Evolutionary conservation across 2,113 vertebrate genomes (phyloP).

Genomic region (Solenodon paradoxus): DNA sequence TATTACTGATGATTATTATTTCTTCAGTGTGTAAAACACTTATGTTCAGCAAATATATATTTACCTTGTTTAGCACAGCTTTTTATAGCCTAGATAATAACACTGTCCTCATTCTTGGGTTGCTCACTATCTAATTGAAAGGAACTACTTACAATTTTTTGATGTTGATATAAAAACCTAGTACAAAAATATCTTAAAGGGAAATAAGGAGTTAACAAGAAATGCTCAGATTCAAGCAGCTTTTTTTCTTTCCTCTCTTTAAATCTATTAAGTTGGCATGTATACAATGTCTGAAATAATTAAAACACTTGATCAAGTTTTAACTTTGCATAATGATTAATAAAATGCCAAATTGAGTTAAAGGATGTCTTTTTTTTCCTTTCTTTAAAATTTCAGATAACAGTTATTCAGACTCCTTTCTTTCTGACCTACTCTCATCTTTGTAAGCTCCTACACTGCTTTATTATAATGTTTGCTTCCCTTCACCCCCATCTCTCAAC

Average conservation of each 20-base stretch:
- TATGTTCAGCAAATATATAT: neutral
- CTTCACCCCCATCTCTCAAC: neutral
- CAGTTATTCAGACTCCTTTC: neutral
- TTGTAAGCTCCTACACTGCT: neutral
- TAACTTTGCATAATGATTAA: neutral
- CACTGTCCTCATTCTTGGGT: neutral
- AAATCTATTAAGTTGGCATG: neutral
- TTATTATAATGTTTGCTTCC: neutral
- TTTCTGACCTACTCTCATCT: neutral
- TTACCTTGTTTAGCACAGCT: neutral
- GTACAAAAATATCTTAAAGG: neutral
- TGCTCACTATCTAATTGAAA: neutral
- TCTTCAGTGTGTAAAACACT: neutral
- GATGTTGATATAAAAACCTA: neutral
- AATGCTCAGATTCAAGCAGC: neutral
- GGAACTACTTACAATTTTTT: neutral
- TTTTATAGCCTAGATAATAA: neutral
- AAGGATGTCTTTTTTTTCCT: neutral
- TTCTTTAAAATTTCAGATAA: neutral
- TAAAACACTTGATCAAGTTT: neutral
- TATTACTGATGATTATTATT: neutral
- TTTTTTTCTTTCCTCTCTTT: neutral
- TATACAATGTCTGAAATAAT: neutral
- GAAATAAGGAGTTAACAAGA: neutral
- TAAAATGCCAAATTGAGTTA: neutral